Evolutionary conservation across 2,113 vertebrate genomes (phyloP), one percentile per base, ranked within the genome.

Genomic region (Apistogramma diplotaenia): DNA sequence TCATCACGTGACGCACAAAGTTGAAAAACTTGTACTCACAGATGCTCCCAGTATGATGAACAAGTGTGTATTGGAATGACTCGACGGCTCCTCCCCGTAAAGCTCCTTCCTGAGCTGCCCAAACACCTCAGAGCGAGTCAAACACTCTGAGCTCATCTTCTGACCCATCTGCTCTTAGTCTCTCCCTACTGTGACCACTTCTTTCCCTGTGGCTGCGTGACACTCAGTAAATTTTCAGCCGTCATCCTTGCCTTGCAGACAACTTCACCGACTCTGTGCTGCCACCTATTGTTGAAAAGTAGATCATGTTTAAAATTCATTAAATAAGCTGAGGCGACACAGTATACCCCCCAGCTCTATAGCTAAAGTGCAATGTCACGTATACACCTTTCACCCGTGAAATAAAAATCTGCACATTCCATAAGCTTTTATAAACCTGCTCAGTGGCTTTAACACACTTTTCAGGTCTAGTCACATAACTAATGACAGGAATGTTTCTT

Each of bases 1-100:
- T 43, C 70, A 10, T 57, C 16, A 43, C 74, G 43, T 73, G 18
- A 37, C 74, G 27, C 33, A 57, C 37, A 2, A 74, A 70, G 19
- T 77, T 67, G 2, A 61, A 67, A 61, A 61, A 35, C 6, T 40
- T 57, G 37, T 84, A 96, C 96, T 96, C 83, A 97, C 96, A 89
- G 96, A 97, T 6, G 96, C 96, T 43, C 96, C 96, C 83, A 97
- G 89, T 75, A 97, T 95, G 75, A 97, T 95, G 86, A 97, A 96
- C 46, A 95, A 78, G 76, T 97, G 95, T 1, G 93, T 89, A 60
- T 92, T 89, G 2, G 94, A 81, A 27, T 87, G 89, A 79, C 81
- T 83, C 81, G 95, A 95, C 49, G 74, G 89, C 56, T 94, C 61
- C 3, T 94, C 95, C 58, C 95, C 94, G 73, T 93, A 93, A 9